These are phyloP conservation scores for Fratercula arctica DNA, from an alignment of 2,797 vertebrate species.

Conservation along the genomic window DNA sequence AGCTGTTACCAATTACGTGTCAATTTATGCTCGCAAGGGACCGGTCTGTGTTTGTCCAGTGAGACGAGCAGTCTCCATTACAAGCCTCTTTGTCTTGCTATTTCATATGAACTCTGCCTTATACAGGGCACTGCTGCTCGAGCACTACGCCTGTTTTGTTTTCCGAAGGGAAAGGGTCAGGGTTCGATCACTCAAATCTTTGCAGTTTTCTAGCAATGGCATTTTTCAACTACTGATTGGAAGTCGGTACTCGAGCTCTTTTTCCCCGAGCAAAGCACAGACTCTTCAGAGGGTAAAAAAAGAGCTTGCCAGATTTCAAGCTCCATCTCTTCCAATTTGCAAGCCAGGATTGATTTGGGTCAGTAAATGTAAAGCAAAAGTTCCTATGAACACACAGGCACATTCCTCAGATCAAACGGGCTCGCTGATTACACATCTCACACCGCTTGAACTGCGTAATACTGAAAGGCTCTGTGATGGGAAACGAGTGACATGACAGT, in stretches of 20 bases:
- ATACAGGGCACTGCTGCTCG: rapidly evolving
- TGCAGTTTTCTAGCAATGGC: neutral
- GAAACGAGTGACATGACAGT: constrained; percentile 25
- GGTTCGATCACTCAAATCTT: neutral
- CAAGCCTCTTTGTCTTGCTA: neutral
- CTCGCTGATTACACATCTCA: neutral
- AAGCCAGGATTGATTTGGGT: constrained; percentile 31
- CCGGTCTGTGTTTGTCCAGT: neutral
- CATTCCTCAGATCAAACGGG: neutral
- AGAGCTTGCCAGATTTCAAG: neutral
- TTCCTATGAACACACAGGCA: neutral
- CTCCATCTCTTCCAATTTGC: constrained; percentile 22
- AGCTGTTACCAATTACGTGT: neutral
- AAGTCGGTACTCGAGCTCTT: neutral
- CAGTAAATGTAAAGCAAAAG: neutral
- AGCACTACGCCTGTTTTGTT: neutral
- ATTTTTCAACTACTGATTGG: neutral
- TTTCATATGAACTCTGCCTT: neutral
- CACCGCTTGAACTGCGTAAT: neutral
- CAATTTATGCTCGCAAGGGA: rapidly evolving
- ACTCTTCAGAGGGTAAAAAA: neutral
- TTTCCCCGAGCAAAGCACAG: neutral
- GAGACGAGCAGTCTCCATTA: neutral
- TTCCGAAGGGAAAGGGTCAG: neutral
- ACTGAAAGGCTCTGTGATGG: constrained; percentile 33